Evolutionary conservation across 2,113 vertebrate species (phyloP).

Genomic region (Melanotaenia duboulayi): DNA sequence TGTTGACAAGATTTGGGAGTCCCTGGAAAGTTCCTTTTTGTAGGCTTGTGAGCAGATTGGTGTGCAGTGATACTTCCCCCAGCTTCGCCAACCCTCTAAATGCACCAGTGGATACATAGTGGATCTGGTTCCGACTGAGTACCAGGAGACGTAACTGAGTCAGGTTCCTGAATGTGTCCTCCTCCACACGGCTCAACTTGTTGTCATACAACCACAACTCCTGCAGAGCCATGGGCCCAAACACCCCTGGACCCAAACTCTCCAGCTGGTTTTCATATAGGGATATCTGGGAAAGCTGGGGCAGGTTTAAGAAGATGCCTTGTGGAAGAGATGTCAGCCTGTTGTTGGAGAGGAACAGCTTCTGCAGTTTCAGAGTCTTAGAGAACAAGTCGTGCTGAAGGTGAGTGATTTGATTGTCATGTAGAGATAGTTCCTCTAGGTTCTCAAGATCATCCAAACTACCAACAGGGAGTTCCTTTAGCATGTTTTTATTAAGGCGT

Average conservation of each 20-base stretch:
- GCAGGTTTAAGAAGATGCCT: conserved; percentile 86
- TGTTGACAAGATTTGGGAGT: conserved; percentile 85
- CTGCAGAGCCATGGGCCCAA: conserved; percentile 84
- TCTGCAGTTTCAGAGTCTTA: conserved; percentile 84
- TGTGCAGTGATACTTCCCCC: conserved; percentile 89
- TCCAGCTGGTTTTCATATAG: conserved; percentile 88
- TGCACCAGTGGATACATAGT: conserved; percentile 74
- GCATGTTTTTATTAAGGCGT: conserved; percentile 86
- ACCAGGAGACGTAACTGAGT: conserved; percentile 86
- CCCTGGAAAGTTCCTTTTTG: conserved; percentile 79
- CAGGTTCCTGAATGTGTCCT: conserved; percentile 87
- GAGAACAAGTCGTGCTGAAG: conserved; percentile 85
- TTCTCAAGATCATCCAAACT: conserved; percentile 82
- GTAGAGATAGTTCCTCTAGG: conserved; percentile 87
- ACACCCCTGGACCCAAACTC: conserved; percentile 81
- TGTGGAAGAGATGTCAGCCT: conserved; percentile 82
- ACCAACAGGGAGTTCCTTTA: conserved; percentile 82
- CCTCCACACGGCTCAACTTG: conserved; percentile 82
- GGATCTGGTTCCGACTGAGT: conserved; percentile 89
- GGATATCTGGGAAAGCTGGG: conserved; percentile 84
- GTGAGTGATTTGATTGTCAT: conserved; percentile 86
- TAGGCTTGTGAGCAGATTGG: conserved; percentile 83
- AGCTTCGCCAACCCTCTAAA: conserved; percentile 87
- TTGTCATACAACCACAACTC: conserved; percentile 95
- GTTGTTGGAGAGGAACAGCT: conserved; percentile 91